These are phyloP conservation scores for Triplophysa bombifrons DNA, from an alignment of 2,797 vertebrate species.

Conservation along the genomic window DNA sequence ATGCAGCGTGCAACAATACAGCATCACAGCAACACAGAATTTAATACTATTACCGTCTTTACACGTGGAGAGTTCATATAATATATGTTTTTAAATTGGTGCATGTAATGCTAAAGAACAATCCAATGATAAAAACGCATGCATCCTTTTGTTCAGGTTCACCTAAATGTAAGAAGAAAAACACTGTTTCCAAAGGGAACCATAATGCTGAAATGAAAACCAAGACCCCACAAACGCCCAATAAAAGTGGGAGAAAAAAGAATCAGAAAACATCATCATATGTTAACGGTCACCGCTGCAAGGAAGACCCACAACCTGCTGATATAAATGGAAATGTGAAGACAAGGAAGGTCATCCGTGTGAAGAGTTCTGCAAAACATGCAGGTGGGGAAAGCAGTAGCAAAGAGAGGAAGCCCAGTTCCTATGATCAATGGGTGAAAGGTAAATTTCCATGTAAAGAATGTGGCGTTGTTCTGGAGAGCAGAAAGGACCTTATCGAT, in stretches of 20 bases:
- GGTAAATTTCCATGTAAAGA: conserved; percentile 12
- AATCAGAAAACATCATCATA: neutral
- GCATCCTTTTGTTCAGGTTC: neutral
- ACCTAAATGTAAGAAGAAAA: neutral
- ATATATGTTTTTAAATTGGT: neutral
- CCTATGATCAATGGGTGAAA: neutral
- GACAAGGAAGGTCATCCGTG: neutral
- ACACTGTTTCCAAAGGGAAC: neutral
- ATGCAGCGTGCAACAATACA: neutral
- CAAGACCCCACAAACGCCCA: neutral
- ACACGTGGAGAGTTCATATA: too few relatives aligned
- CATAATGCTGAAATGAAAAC: neutral
- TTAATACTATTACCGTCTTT: too few relatives aligned
- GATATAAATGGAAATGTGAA: neutral
- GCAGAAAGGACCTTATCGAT: neutral
- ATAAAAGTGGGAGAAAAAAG: neutral
- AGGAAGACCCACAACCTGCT: neutral
- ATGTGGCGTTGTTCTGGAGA: conserved; percentile 1
- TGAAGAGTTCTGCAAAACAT: neutral
- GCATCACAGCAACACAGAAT: too few relatives aligned
- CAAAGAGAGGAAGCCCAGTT: neutral
- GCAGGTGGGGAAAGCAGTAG: too few relatives aligned
- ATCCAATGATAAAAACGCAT: neutral
- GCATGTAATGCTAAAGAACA: neutral
- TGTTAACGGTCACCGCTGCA: neutral